Base-by-base conservation (phyloP, 2,797 vertebrate genomes). In the Sebastes kiyomatsui region DNA sequence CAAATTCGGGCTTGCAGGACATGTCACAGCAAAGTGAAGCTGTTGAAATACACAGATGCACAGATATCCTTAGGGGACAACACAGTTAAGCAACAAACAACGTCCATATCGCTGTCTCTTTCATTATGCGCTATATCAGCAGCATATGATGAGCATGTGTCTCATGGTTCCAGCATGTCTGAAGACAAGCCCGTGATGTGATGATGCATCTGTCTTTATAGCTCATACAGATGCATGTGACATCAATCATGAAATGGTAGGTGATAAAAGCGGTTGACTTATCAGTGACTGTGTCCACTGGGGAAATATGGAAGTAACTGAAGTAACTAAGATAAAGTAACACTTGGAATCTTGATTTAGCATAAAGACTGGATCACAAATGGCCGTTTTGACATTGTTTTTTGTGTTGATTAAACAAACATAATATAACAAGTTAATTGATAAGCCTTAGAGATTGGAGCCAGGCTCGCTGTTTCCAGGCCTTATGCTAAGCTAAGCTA, bases 1-100 rank as follows among this genome's bases (percentile, higher is more conserved):
- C 25, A 70, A 79, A 81, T 71, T 33, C 55, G 76, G 67, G 52
- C 74, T 49, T 30, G 16, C 8, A 79, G 78, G 83, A 86, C 86
- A 80, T 81, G 84, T 82, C 77, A 27, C 59, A 67, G 75, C 79
- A 25, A 12, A 68, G 70, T 70, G 9, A 60, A 22, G 58, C 7
- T 69, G 74, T 59, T 77, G 9, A 67, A 66, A 60, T 59, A 52
- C 25, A 67, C 59, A 25, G 35, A 86, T 58, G 52, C 7, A 67
- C 64, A 72, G 38, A 55, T 56, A 71, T 64, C 62, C 35, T 52
- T 0, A 27, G 54, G 28, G 33, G n/a, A 69, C 38, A 70, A 35
- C 7, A 72, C 7, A 1, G 33, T 56, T 7, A 54, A 32, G 22
- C 6, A 32, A 32, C 56, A 70, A 74, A 33, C 30, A 35, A 38